Evolutionary conservation across 2,888 invertebrate genomes (phyloP), one percentile per base, ranked within the genome.

Genomic region (Agonopterix arenella): DNA sequence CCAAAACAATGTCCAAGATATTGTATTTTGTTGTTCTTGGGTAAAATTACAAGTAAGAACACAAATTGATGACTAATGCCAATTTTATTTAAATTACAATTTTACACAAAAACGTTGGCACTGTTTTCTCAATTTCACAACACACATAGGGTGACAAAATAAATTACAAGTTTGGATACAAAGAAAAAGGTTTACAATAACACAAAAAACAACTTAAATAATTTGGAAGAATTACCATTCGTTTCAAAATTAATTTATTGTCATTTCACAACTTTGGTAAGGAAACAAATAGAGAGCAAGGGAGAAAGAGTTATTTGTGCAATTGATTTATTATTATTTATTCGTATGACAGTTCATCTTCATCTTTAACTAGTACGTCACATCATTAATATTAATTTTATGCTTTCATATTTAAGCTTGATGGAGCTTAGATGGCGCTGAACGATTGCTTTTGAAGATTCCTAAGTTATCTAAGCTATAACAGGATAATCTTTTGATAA

Each of bases 231-330:
- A 37, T 46, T 44, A 41, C 45, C 28, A 28, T 46, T 54, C 65
- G 62, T 62, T 65, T 59, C 66, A 68, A 49, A 45, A 48, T 44
- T 11, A 51, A 51, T 8, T 80, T 84, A 85, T 84, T 85, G 85
- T 85, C 85, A 70, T 69, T 75, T 73, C 84, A 85, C 83, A 79
- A 83, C 75, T 75, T 77, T 68, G 72, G 69, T 71, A 69, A 55
- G 58, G 59, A 40, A 47, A 45, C 41, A 8, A 41, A 13, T 36
- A 47, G 46, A 52, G 47, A 45, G 47, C 40, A n/a, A 48, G 11
- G n/a, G 8, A 11, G 44, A 44, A 16, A 36, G n/a, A 38, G 11
- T 40, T 40, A 41, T 49, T 49, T 45, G 40, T 49, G 40, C 9
- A 45, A 45, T 51, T 48, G 8, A 11, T 40, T 40, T 2, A 40